Evolutionary conservation across 2,888 invertebrate species (phyloP), one percentile per base, ranked within the genome.

Genomic region (Leptopilina drosophilae): DNA sequence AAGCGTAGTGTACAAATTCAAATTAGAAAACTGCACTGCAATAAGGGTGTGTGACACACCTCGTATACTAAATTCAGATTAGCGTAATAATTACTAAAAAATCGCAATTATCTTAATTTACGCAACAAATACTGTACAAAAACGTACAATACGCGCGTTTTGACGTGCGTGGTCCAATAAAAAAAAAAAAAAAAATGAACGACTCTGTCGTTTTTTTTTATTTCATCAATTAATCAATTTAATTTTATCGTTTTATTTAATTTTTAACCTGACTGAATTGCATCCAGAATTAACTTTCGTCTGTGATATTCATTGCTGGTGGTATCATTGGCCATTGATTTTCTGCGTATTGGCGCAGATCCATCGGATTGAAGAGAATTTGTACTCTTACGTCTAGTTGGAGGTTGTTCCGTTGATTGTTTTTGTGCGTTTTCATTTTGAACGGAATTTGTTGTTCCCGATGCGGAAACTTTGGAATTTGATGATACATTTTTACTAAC

Each of bases 271-370:
- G 85, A 80, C 53, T 89, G 87, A 81, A 89, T 80, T 20, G 85
- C 76, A 76, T 91, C 90, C 80, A 90, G 84, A 49, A 89, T 84
- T 81, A 90, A 84, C 79, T 91, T 90, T 76, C 90, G 85, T 85
- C 88, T 85, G 79, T 89, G 89, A 77, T 88, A 88, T 77, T 90
- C 90, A 75, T 79, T 86, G 15, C 69, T 79, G 59, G 83, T 84
- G 65, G 42, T 84, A 59, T 86, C 86, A 81, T 92, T 92, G 5
- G 93, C 93, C 40, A 93, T 93, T 0, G 93, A 93, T 91, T 93
- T 93, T 85, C 93, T 93, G 56, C 94, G 88, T 82, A 93, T 91
- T 6, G 92, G 90, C 1, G 92, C 92, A 0, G 87, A 65, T 88
- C 92, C 6, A 88, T 87, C 6, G 9, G 78, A 80, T 73, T 84